A percentile compares a stretch with the other conserved stretches of the same genome.
These are phyloP conservation scores for Ammodytes marinus DNA, from an alignment of 2,113 vertebrate genomes.

Conservation along the genomic window DNA sequence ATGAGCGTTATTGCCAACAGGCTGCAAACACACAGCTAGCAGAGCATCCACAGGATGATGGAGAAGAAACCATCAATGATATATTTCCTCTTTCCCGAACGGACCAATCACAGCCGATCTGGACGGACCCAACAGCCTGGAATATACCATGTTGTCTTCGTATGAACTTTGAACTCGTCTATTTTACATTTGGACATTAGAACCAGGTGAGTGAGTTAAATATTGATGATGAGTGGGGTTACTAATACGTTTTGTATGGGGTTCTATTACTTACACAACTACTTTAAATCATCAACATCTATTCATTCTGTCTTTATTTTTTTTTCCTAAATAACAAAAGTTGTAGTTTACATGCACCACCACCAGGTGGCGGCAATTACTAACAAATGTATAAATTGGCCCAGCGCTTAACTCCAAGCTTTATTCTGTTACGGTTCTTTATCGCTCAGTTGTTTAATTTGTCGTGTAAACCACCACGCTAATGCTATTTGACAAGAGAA, in stretches of 20 bases:
- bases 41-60: slow-evolving; percentile 34
- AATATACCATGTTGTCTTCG: slow-evolving; percentile 45
- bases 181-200: not conserved
- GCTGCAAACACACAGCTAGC: not conserved
- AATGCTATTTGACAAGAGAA: not conserved
- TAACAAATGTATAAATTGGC: not conserved
- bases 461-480: not conserved
- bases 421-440: not conserved
- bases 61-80: slow-evolving; percentile 31
- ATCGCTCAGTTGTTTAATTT: not conserved
- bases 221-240: rapidly evolving
- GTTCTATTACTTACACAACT: not conserved
- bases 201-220: not conserved
- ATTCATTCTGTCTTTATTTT: not conserved
- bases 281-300: not conserved
- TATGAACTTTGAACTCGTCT: not conserved
- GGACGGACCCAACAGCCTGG: slow-evolving; percentile 51
- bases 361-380: slow-evolving; percentile 59
- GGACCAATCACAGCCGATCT: slow-evolving; percentile 65
- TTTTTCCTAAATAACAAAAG: not conserved
- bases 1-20: not conserved
- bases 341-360: not conserved
- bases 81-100: slow-evolving; percentile 51
- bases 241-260: not conserved
- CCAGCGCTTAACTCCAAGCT: rapidly evolving